Evolutionary conservation across 1,140 invertebrate genomes (phyloP), one percentile per base, ranked within the genome.

Genomic region (Lysiphlebus fabarum): DNA sequence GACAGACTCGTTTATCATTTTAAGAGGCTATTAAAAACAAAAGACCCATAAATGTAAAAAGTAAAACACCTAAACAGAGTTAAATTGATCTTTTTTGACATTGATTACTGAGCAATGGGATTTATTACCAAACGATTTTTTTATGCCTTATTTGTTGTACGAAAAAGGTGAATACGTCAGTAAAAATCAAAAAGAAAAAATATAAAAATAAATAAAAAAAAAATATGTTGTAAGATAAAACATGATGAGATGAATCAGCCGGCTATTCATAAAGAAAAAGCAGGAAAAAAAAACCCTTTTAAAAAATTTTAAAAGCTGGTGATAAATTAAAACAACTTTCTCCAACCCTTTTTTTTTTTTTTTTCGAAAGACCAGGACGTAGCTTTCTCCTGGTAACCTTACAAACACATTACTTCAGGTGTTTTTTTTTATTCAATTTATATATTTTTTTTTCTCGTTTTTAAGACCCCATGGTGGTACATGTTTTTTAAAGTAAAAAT

Each of bases 321-420:
- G 58, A 47, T 66, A 61, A 71, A 73, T 73, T 74, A 68, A 69
- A 66, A 64, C 43, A 65, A 76, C 73, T 76, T 78, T 78, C 72
- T 64, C 66, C 65, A 59, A 76, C 72, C 72, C 73, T 70, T 77
- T 76, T 74, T 71, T 55, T 8, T n/a, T n/a, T n/a, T 60, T 26
- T 26, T 26, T 26, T 26, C 66, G 58, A 63, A 67, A 68, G 67
- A 62, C 67, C 65, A 68, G 67, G 61, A 64, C 59, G 45, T 36
- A 64, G 59, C 65, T 59, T 62, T 62, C 64, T 58, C 48, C 64
- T 53, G 51, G 59, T 47, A 26, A 26, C 17, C 17, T 26, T 4
- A 4, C 17, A 26, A 26, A 26, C 37, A 6, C 33, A 8, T 40
- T 56, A 48, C 12, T 43, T 45, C n/a, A 42, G 59, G 17, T 60